These are phyloP conservation scores for Mythimna pallens DNA, from an alignment of 2,888 invertebrate species.

Conservation along the genomic window DNA sequence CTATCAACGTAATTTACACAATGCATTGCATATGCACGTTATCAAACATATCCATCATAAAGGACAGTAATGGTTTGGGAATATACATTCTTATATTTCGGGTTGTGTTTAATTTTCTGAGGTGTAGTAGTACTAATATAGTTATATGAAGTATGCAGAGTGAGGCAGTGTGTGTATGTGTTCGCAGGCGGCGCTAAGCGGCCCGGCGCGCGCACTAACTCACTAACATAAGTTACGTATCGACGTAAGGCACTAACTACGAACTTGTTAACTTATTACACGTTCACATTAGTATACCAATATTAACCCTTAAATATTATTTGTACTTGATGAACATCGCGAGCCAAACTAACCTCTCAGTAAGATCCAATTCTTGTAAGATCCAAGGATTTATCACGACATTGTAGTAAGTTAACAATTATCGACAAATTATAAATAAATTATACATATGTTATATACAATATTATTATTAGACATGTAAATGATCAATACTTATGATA, in stretches of 20 bases:
- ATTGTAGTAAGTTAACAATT: conserved; percentile 88
- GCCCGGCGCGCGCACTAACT: conserved; percentile 80
- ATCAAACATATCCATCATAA: conserved; percentile 10
- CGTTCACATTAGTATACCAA: conserved; percentile 47
- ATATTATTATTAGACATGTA: conserved; percentile 85
- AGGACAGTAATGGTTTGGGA: conserved; percentile 44
- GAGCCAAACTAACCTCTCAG: conserved; percentile 12
- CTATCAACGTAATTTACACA: conserved; percentile 31
- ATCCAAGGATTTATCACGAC: conserved; percentile 42
- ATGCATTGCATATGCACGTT: conserved; percentile 32
- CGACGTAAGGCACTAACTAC: conserved; percentile 88
- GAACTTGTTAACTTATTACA: conserved; percentile 88
- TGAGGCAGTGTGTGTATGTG: conserved; percentile 81
- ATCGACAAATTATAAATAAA: conserved; percentile 79
- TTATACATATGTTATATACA: conserved; percentile 89
- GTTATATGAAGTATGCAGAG: conserved; percentile 53
- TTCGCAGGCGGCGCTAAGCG: conserved; percentile 89
- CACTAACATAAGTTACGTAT: conserved; percentile 85
- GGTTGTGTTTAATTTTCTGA: conserved; percentile 39
- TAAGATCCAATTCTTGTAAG: conserved; percentile 6
- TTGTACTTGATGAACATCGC: conserved; percentile 5
- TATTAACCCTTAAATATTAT: conserved; percentile 12
- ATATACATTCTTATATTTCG: conserved; percentile 11
- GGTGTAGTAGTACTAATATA: conserved; percentile 56
- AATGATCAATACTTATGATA: conserved; percentile 85